phyloP scores from a whole-genome alignment of 2,113 vertebrate species.

The Phylloscopus whistleri region DNA sequence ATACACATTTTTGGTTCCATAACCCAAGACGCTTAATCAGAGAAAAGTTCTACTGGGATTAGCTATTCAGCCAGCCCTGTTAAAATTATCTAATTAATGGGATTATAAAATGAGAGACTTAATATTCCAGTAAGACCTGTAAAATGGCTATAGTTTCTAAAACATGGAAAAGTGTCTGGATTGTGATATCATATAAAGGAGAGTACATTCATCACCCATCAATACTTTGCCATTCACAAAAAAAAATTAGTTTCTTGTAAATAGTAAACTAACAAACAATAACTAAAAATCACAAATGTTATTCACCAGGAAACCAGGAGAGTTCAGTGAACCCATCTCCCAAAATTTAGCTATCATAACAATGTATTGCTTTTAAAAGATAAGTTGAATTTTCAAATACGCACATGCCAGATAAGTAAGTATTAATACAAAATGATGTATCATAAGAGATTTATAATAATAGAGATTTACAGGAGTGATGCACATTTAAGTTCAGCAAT shows the following conservation, averaged over 20 bases:
- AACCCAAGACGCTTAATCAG: too few relatives aligned
- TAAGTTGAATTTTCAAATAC: neutral
- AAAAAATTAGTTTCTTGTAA: neutral
- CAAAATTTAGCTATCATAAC: neutral
- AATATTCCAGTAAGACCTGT: neutral
- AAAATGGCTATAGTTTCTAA: neutral
- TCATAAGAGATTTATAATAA: neutral
- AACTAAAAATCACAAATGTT: neutral
- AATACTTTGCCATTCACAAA: neutral
- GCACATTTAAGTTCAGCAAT: neutral
- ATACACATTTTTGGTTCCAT: too few relatives aligned
- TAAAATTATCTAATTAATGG: constrained; percentile 13
- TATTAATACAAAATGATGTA: neutral
- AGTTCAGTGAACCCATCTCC: neutral
- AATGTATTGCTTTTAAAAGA: neutral
- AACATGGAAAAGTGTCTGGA: neutral
- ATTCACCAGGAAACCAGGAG: neutral
- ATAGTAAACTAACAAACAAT: neutral
- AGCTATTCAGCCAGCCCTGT: neutral
- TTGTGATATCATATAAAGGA: neutral
- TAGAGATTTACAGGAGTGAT: neutral
- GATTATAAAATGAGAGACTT: neutral
- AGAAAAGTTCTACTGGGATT: neutral
- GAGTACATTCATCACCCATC: neutral
- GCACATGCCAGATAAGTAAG: neutral